These are phyloP conservation scores for Xiphorhynchus erythropygius DNA, from an alignment of 2,797 vertebrate species.

Conservation along the genomic window DNA sequence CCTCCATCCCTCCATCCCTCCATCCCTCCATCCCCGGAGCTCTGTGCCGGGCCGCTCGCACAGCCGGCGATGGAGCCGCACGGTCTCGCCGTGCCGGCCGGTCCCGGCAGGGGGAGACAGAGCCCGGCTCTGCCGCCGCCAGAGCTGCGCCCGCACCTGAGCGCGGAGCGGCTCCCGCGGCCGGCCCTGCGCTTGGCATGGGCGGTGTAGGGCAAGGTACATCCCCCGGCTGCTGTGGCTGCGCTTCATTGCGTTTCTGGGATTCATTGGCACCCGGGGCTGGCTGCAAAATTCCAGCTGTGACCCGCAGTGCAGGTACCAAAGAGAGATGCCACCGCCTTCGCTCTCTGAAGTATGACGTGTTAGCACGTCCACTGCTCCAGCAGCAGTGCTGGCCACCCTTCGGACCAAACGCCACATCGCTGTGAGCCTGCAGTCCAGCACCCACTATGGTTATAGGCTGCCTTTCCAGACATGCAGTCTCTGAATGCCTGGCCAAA, in stretches of 20 bases:
- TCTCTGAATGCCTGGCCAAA: background rate
- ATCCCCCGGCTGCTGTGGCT: rapidly evolving
- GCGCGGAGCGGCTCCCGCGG: too few species aligned
- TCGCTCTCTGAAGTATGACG: background rate
- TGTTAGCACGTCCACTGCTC: background rate
- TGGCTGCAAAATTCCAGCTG: background rate
- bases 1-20: too few species aligned
- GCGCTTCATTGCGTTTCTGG: background rate
- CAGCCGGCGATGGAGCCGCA: too few species aligned
- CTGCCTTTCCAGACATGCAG: background rate
- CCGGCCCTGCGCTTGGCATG: too few species aligned
- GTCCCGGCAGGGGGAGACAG: slow-evolving; percentile 40
- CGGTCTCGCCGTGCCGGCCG: too few species aligned
- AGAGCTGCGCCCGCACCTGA: too few species aligned
- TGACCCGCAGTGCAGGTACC: background rate
- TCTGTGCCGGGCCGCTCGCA: too few species aligned
- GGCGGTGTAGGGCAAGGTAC: rapidly evolving
- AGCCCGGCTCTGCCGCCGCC: background rate
- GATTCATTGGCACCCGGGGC: rapidly evolving
- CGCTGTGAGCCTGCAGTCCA: background rate
- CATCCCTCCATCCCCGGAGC: too few species aligned
- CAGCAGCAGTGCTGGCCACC: background rate
- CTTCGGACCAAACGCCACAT: background rate
- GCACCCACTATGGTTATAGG: rapidly evolving
- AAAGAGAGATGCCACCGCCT: background rate